phyloP scores from a whole-genome alignment of 2,797 vertebrate species.

The Enteromius mattozi region DNA sequence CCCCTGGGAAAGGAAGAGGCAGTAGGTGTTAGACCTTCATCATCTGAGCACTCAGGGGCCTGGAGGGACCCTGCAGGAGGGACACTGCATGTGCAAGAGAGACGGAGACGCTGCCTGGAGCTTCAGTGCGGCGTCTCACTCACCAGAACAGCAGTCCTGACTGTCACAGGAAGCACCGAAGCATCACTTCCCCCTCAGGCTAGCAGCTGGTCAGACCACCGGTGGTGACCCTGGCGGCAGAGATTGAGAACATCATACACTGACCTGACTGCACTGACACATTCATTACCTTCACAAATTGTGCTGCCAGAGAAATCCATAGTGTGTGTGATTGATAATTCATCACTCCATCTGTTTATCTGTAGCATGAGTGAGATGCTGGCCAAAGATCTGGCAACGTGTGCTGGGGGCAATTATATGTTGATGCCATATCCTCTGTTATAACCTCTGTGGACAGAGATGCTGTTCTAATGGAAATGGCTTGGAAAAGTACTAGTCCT shows the following conservation, averaged over 20 bases:
- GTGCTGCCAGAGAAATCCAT: slow-evolving; percentile 57
- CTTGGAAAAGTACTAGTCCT: neutral
- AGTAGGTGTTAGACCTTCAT: slow-evolving; percentile 25
- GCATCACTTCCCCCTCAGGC: slow-evolving; percentile 60
- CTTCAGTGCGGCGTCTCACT: slow-evolving; percentile 14
- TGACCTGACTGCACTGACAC: slow-evolving; percentile 61
- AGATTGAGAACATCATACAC: slow-evolving; percentile 56
- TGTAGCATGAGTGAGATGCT: slow-evolving; percentile 9
- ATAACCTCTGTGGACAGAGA: slow-evolving; percentile 37
- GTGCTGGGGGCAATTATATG: slow-evolving; percentile 39
- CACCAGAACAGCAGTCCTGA: slow-evolving; percentile 21
- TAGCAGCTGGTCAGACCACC: slow-evolving; percentile 54
- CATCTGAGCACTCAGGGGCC: slow-evolving; percentile 14
- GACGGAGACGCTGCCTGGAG: slow-evolving; percentile 33
- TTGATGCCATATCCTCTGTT: slow-evolving; percentile 26
- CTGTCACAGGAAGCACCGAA: slow-evolving; percentile 60
- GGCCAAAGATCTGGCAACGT: slow-evolving; percentile 32
- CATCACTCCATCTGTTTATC: slow-evolving; percentile 58
- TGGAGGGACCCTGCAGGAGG: slow-evolving; percentile 5
- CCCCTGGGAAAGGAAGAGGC: slow-evolving; percentile 16
- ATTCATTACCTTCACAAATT: slow-evolving; percentile 58
- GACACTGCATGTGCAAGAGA: neutral
- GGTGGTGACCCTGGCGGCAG: slow-evolving; percentile 42
- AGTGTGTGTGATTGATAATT: slow-evolving; percentile 53
- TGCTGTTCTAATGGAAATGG: slow-evolving; percentile 26